phyloP scores from a whole-genome alignment of 2,113 vertebrate genomes.

The Grantiella picta region DNA sequence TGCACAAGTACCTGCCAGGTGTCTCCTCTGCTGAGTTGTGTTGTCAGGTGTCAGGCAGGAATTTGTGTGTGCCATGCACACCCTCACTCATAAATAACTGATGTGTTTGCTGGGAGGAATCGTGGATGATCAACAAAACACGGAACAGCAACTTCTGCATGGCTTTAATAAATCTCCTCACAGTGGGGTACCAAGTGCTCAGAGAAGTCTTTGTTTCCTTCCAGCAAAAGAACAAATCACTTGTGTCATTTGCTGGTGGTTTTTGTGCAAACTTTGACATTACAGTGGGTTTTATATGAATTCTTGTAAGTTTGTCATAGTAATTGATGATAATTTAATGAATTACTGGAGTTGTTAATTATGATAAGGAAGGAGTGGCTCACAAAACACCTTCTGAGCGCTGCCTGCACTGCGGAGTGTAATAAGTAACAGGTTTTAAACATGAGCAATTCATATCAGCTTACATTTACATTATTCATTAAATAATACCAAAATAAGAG shows the following conservation, averaged over 20 bases:
- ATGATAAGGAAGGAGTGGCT: neutral
- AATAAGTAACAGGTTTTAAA: neutral
- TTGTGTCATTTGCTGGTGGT: neutral
- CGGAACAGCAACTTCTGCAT: neutral
- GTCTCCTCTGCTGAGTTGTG: neutral
- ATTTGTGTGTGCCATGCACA: neutral
- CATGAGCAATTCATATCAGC: neutral
- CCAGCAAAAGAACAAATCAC: neutral
- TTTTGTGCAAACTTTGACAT: neutral
- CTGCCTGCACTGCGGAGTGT: too few species aligned
- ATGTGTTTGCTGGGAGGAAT: neutral
- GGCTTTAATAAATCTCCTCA: neutral
- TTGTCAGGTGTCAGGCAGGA: neutral
- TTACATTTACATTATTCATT: neutral
- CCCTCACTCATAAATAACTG: neutral
- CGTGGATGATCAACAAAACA: neutral
- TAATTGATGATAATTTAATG: neutral
- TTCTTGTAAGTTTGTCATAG: neutral
- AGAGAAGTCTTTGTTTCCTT: neutral
- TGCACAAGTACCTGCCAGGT: neutral
- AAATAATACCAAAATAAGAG: neutral
- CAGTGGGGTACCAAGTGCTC: neutral
- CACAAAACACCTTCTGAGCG: neutral
- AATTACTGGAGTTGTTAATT: neutral
- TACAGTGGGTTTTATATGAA: accelerated